Base-by-base conservation (phyloP, 1,140 invertebrate genomes). In the Mizuhopecten yessoensis region DNA sequence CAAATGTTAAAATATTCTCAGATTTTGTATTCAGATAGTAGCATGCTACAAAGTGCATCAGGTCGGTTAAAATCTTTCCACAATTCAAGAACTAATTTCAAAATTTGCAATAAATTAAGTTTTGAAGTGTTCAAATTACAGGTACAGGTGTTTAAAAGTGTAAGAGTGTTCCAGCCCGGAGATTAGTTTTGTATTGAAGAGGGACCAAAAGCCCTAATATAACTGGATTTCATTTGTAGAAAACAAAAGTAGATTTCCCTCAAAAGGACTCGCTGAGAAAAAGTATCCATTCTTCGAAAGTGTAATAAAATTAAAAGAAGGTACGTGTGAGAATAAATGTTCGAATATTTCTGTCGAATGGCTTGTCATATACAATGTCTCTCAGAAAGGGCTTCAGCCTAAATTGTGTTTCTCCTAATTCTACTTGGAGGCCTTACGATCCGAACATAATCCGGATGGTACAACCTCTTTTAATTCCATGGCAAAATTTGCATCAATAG, bases 211-310 rank as follows among this genome's bases (percentile, higher is more conserved):
- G n/a, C 23, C 57, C 17, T 75, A n/a, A 75, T 75, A 29, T 29
- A 75, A 75, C 57, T 20, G 29, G 29, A 75, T 75, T 75, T 29
- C 9, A 75, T 75, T 75, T 75, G 57, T 29, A 5, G 57, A 75
- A 75, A 75, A 75, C 57, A 75, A 75, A 75, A 75, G 57, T 75
- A 75, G n/a, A 75, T 75, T 75, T 75, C 57, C n/a, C n/a, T 75
- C 57, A 9, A 75, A 75, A 75, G 20, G 57, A 75, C 23, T 75
- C n/a, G n/a, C 57, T 75, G 57, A 75, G 29, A 75, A 75, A 75
- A 1, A 17, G 23, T 1, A 29, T 75, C 15, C 15, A 75, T n/a
- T 75, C 23, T 75, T 75, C 20, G 57, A 75, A 75, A 75, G n/a
- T 75, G 23, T 75, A 75, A 75, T 75, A 17, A 75, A n/a, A 29